These are phyloP conservation scores for Saturnia japonica DNA, from an alignment of 2,888 invertebrate genomes.

Conservation along the genomic window DNA sequence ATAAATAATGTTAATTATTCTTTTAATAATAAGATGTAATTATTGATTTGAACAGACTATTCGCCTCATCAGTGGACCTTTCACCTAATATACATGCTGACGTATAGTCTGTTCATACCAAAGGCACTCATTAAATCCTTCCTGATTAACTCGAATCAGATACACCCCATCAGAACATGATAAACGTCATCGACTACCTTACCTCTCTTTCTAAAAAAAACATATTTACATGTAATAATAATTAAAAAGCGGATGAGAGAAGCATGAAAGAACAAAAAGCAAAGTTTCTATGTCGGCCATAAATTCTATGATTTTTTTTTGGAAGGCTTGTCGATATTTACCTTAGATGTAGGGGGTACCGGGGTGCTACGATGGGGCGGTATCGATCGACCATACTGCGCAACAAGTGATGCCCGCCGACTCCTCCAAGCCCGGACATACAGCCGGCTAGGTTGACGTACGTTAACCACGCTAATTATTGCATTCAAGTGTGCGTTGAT, in stretches of 20 bases:
- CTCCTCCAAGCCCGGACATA: not conserved
- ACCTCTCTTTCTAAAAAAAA: too few species aligned
- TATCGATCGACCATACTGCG: slow-evolving; percentile 72
- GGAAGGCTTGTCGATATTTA: slow-evolving; percentile 13
- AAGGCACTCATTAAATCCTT: too few species aligned
- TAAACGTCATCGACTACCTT: too few species aligned
- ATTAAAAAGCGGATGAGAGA: not conserved
- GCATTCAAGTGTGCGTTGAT: slow-evolving; percentile 10
- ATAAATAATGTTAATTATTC: not conserved
- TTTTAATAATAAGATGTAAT: not conserved
- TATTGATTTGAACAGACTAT: too few species aligned
- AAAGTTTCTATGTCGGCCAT: not conserved
- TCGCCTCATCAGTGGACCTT: too few species aligned
- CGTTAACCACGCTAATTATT: slow-evolving; percentile 12
- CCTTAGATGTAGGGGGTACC: slow-evolving; percentile 12
- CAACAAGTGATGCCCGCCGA: slow-evolving; percentile 61
- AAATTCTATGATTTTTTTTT: slow-evolving; percentile 18
- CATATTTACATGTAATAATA: not conserved
- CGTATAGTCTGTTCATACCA: too few species aligned
- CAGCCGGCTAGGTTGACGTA: not conserved
- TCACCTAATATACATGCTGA: too few species aligned
- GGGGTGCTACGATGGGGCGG: slow-evolving; percentile 30
- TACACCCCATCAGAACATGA: too few species aligned
- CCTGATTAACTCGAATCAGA: too few species aligned
- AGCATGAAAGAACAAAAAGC: not conserved